Evolutionary conservation across 2,113 vertebrate species (phyloP).

Genomic region (Austrofundulus limnaeus): DNA sequence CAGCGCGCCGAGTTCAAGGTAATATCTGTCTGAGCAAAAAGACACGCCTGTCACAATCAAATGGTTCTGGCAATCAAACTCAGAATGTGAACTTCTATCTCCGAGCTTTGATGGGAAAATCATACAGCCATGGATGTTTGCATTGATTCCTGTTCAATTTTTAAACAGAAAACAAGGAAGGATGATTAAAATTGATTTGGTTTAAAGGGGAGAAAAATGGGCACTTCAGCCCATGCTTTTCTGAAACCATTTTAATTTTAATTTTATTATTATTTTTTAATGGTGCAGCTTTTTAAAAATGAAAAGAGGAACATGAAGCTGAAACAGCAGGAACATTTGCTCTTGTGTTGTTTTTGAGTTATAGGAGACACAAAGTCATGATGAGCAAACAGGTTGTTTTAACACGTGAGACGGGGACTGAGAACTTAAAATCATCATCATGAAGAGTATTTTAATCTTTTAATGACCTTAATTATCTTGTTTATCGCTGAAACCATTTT

Average conservation of each 20-base stretch:
- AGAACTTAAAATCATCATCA: too few species aligned
- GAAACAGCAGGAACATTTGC: neutral
- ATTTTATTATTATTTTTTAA: neutral
- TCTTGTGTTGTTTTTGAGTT: neutral
- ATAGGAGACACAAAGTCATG: neutral
- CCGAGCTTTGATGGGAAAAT: constrained; percentile 47
- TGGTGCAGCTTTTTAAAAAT: constrained; percentile 6
- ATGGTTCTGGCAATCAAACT: constrained; percentile 41
- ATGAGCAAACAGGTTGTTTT: neutral
- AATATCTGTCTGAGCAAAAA: constrained; percentile 49
- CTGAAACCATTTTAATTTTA: constrained; percentile 11
- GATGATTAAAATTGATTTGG: constrained; percentile 64
- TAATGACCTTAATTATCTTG: too few species aligned
- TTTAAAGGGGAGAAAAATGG: constrained; percentile 18
- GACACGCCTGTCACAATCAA: constrained; percentile 36
- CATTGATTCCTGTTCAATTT: constrained; percentile 53
- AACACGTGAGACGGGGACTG: constrained; percentile 3
- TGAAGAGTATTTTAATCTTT: too few species aligned
- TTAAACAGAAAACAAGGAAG: constrained; percentile 48
- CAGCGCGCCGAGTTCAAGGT: constrained; percentile 44
- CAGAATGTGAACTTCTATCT: constrained; percentile 30
- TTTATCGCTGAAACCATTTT: too few species aligned
- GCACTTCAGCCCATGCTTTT: neutral
- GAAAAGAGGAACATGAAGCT: neutral
- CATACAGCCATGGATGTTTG: constrained; percentile 56